A percentile compares a stretch with the other conserved stretches of the same genome.
Evolutionary conservation across 30 jellyfish, hydroid and myxozoan genomes (phyloP).

Genomic region (Hydractinia echinata): DNA sequence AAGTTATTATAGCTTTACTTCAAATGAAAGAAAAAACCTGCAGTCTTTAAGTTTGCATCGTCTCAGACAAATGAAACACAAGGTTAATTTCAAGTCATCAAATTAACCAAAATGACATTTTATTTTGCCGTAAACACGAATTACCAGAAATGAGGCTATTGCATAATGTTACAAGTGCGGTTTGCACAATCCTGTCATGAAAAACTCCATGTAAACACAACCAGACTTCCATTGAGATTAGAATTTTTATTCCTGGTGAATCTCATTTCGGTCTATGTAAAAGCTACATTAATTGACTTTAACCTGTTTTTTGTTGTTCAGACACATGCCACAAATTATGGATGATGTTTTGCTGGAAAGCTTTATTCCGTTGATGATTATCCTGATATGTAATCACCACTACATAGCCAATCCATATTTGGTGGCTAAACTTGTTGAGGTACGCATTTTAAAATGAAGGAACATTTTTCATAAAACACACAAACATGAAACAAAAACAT

Average conservation of each 20-base stretch:
- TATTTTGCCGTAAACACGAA: too few relatives aligned
- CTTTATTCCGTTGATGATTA: slow-evolving; percentile 72
- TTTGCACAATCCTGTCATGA: background rate
- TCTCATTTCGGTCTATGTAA: background rate
- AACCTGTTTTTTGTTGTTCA: slow-evolving; percentile 20
- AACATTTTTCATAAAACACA: background rate
- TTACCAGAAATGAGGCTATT: too few relatives aligned
- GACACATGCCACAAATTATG: slow-evolving; percentile 78
- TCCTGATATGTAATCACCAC: slow-evolving; percentile 63
- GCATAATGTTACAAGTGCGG: too few relatives aligned
- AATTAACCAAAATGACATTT: too few relatives aligned
- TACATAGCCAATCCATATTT: slow-evolving; percentile 91
- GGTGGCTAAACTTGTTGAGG: slow-evolving; percentile 90
- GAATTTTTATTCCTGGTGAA: background rate
- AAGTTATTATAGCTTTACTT: too few relatives aligned
- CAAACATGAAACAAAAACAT: too few relatives aligned
- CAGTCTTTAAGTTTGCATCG: too few relatives aligned
- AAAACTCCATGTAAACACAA: background rate
- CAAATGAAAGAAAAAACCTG: too few relatives aligned
- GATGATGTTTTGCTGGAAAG: slow-evolving; percentile 69
- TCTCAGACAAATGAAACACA: too few relatives aligned
- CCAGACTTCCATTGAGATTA: background rate
- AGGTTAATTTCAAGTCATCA: too few relatives aligned
- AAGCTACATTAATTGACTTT: background rate
- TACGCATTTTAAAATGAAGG: slow-evolving; percentile 13